phyloP scores from a whole-genome alignment of 2,888 invertebrate species.

The Acleris literana region DNA sequence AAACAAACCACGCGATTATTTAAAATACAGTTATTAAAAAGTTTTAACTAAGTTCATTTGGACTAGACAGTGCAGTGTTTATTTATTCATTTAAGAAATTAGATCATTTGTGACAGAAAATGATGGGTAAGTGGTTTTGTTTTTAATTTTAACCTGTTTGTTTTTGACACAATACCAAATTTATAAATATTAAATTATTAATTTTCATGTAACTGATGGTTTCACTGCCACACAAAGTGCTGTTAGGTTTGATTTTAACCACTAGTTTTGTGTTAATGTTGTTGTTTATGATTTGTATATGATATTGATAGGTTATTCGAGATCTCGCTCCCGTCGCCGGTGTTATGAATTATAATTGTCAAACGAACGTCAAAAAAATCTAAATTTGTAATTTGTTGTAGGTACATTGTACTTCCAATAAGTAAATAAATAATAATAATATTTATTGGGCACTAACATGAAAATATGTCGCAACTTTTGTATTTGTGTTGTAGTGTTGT shows the following conservation, averaged over 20 bases:
- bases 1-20: constrained; percentile 47
- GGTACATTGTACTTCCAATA: neutral
- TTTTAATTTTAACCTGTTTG: constrained; percentile 22
- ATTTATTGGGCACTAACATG: no score
- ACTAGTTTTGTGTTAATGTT: neutral
- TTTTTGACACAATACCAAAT: constrained; percentile 5
- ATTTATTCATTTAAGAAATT: constrained; percentile 39
- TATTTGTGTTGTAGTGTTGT: no score
- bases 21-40: constrained; percentile 20
- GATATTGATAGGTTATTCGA: constrained; percentile 5
- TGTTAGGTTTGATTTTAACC: neutral
- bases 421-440: no score
- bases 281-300: neutral
- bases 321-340: neutral
- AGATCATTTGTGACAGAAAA: constrained; percentile 52
- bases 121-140: constrained; percentile 60
- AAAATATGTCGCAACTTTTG: no score
- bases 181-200: neutral
- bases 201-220: neutral
- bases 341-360: constrained; percentile 10
- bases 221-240: neutral
- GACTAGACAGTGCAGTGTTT: constrained; percentile 55
- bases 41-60: constrained; percentile 33
- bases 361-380: constrained; percentile 6
- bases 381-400: neutral